Conservation (phyloP, 2,888 invertebrate species). For the Melipona bicolor region DNA sequence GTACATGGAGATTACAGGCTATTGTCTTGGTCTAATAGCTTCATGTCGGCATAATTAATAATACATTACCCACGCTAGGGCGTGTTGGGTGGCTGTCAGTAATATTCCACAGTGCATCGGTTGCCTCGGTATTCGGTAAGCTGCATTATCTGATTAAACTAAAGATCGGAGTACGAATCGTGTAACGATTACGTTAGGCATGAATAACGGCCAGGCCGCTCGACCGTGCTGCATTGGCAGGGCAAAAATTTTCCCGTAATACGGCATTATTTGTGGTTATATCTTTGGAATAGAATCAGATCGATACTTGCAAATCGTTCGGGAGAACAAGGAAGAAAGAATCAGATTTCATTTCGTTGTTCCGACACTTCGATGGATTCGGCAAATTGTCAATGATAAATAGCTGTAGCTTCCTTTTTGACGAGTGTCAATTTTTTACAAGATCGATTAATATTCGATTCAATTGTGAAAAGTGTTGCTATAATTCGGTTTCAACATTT, state of each 20-base stretch:
- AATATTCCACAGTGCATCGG: conserved; percentile 59
- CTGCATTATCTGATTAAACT: conserved; percentile 59
- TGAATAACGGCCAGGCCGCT: background rate
- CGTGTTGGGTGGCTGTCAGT: conserved; percentile 54
- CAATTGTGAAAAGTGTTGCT: too few species aligned
- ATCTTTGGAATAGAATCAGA: background rate
- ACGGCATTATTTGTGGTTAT: background rate
- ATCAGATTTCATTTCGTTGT: background rate
- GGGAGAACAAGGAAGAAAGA: background rate
- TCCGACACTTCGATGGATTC: too few species aligned
- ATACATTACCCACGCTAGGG: conserved; percentile 61
- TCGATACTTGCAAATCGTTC: background rate
- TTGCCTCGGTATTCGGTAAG: conserved; percentile 51
- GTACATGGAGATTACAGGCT: conserved; percentile 59
- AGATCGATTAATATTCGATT: too few species aligned
- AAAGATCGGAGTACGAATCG: conserved; percentile 39
- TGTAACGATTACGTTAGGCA: conserved; percentile 28
- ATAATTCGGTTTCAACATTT: too few species aligned
- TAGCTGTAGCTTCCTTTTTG: too few species aligned
- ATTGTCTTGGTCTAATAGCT: conserved; percentile 70
- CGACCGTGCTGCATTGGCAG: background rate
- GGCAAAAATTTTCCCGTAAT: background rate
- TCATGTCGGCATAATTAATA: conserved; percentile 70
- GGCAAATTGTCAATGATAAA: too few species aligned
- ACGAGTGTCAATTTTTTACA: too few species aligned